Base-by-base conservation (phyloP, 2,113 vertebrate genomes). In the Saccopteryx bilineata region DNA sequence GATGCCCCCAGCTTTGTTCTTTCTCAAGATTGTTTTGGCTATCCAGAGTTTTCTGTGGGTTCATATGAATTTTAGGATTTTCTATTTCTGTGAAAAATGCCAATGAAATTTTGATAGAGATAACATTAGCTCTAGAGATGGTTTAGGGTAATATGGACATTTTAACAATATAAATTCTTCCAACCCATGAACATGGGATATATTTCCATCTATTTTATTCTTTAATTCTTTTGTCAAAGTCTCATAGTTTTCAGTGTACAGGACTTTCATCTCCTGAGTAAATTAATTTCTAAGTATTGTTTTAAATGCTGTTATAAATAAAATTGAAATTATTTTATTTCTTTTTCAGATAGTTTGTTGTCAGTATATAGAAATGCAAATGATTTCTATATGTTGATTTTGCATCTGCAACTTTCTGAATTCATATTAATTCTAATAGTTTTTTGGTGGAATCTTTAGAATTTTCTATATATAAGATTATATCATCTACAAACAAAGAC, bases 51-150 rank as follows among this genome's bases (percentile, higher is more conserved):
- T 65, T 79, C 48, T 56, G 50, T 76, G 19, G 19, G 85, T 76
- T 33, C 7, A 56, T 68, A 26, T 19, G 46, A 76, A 85, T 85
- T 68, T 85, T 46, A 66, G 48, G 18, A 46, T 31, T 50, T 61
- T 92, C 48, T 92, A 18, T 83, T 83, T 88, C 71, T 63, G 46
- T 88, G 26, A 46, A 54, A 92, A 83, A 74, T n/a, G 8, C 21
- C 58, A 65, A 14, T 74, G 39, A 24, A 91, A 71, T 91, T 91
- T 72, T 72, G 11, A 84, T 75, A 63, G 12, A 26, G 48, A 65
- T 46, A 31, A 3, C 13, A 92, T 63, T 83, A 61, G 19, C 17
- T 84, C 56, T 65, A 21, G 10, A 56, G 58, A 75, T 46, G 15
- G 18, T 39, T 83, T 65, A 12, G 39, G 18, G 4, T 19, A 31